Evolutionary conservation across 2,113 vertebrate genomes (phyloP).

Genomic region (Pimephales promelas): DNA sequence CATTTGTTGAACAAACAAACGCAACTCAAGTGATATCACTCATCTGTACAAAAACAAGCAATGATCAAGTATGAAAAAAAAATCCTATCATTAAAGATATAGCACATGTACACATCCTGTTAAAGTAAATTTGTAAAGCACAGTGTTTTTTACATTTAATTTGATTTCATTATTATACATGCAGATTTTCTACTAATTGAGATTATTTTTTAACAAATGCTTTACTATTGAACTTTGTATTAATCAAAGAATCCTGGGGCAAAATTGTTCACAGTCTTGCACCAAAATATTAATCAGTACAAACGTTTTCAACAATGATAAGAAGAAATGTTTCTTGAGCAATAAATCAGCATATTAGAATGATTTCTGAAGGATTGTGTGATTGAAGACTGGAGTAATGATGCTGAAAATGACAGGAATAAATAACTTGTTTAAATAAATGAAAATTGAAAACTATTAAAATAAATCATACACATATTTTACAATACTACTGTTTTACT

Average conservation of each 20-base stretch:
- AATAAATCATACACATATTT: neutral
- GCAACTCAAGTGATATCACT: neutral
- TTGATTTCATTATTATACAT: neutral
- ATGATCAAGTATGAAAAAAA: neutral
- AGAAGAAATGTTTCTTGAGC: neutral
- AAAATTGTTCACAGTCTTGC: neutral
- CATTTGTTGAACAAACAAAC: neutral
- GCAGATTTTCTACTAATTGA: neutral
- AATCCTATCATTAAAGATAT: neutral
- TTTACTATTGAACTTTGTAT: neutral
- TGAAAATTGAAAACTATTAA: neutral
- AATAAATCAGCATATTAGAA: neutral
- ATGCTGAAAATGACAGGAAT: neutral
- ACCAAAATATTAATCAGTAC: neutral
- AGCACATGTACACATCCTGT: neutral
- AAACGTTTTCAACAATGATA: neutral
- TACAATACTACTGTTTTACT: neutral
- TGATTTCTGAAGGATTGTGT: neutral
- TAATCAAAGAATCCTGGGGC: neutral
- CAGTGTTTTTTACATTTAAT: neutral
- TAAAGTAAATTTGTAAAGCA: neutral
- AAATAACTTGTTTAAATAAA: neutral
- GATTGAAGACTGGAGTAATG: neutral
- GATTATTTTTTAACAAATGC: neutral
- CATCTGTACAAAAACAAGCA: slow-evolving; percentile 2